Evolutionary conservation across 2,888 invertebrate genomes (phyloP), one percentile per base, ranked within the genome.

Genomic region (Pantelozetes paolii): DNA sequence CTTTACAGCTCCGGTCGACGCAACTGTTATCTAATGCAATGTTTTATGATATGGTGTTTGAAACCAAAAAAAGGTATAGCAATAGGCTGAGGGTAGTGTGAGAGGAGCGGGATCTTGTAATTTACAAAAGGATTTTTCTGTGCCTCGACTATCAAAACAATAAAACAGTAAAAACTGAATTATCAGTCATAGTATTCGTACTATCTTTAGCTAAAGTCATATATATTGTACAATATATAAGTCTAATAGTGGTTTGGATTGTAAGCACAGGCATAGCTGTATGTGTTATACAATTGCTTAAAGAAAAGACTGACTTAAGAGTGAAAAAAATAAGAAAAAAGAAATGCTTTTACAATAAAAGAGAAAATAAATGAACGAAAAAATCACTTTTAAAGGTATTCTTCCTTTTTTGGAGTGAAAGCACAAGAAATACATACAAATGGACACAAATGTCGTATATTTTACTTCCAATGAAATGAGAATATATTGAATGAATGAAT

Each of bases 111-210:
- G 69, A 64, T 64, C 64, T 69, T 26, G 28, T 18, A 42, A n/a
- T 26, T 42, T 26, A 69, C 69, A 69, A 69, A 69, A 69, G 69
- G 69, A 69, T 69, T 69, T 40, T 45, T 69, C 45, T 26, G 45
- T 20, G 42, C 26, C 15, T 15, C 45, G 26, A 69, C 69, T 69
- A 69, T 69, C 69, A 69, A 69, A 69, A 69, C 69, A 69, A 69
- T 69, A 69, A 69, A 69, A 69, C 69, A 69, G 45, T 69, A 69
- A 69, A 36, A 69, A 69, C 40, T 26, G 69, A 69, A 69, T 69
- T 69, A 69, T 69, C 69, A 69, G 42, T 42, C 69, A 69, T 26
- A 36, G 32, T 67, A 40, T 67, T 36, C 42, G 45, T 45, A 69
- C 69, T 69, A 69, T 69, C 40, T 45, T 23, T 42, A 42, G 36